phyloP scores from a whole-genome alignment of 2,888 invertebrate genomes.

The Schrankia costaestrigalis region DNA sequence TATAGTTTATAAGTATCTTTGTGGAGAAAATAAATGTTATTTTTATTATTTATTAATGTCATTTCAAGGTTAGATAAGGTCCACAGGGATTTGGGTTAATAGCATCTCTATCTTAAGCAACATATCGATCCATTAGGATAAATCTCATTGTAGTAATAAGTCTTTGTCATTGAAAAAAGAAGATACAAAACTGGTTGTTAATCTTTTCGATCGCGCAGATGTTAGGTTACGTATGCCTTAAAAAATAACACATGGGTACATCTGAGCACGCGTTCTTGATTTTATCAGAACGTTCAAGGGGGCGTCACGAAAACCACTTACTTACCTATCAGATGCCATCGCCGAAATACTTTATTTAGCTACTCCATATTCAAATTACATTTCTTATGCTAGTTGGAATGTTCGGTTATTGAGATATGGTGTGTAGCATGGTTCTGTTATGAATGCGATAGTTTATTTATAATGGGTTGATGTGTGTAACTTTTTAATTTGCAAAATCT shows the following conservation, averaged over 20 bases:
- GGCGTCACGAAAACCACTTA: constrained; percentile 78
- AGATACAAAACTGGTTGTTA: constrained; percentile 50
- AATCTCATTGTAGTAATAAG: constrained; percentile 36
- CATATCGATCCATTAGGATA: constrained; percentile 57
- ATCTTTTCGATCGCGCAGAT: constrained; percentile 54
- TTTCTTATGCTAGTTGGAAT: constrained; percentile 25
- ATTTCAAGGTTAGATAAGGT: not conserved
- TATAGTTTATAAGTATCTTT: too few species aligned
- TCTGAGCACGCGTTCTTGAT: constrained; percentile 64
- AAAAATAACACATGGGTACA: constrained; percentile 49
- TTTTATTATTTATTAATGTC: too few species aligned
- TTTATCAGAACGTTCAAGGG: constrained; percentile 61
- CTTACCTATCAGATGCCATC: constrained; percentile 75
- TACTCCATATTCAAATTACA: constrained; percentile 58
- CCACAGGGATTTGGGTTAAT: constrained; percentile 8
- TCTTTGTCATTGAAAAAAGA: constrained; percentile 48
- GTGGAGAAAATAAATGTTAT: too few species aligned
- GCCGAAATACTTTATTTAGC: constrained; percentile 65
- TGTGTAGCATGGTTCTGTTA: too few species aligned
- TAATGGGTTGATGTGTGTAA: too few species aligned
- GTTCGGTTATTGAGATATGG: constrained; percentile 17
- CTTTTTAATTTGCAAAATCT: too few species aligned
- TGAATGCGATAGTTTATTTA: too few species aligned
- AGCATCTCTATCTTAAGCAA: constrained; percentile 47
- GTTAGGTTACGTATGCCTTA: constrained; percentile 55